phyloP scores from a whole-genome alignment of 2,113 vertebrate genomes.

The Gadus macrocephalus region DNA sequence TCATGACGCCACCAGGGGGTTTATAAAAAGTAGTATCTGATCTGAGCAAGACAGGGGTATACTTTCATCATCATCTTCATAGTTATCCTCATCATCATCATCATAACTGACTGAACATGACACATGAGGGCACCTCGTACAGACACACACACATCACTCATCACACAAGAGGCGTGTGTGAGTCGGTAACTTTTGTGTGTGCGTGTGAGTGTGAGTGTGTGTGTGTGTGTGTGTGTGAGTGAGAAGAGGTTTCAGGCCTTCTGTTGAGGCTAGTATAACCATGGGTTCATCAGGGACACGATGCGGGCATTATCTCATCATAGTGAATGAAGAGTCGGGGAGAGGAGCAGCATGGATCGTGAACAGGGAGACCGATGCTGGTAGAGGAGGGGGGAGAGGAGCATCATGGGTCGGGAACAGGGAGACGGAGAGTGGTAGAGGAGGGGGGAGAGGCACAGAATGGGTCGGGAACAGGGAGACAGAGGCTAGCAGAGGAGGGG shows the following conservation, averaged over 20 bases:
- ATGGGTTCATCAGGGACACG: conserved; percentile 50
- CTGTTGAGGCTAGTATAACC: conserved; percentile 71
- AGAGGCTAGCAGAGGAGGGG: too few species aligned
- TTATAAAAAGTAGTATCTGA: conserved; percentile 40
- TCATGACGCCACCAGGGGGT: conserved; percentile 36
- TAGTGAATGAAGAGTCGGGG: background rate
- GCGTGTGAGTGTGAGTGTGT: conserved; percentile 35
- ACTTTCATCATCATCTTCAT: conserved; percentile 40
- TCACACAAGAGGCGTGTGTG: conserved; percentile 2
- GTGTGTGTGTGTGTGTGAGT: conserved; percentile 59
- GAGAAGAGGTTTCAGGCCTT: conserved; percentile 63
- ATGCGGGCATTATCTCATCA: conserved; percentile 72
- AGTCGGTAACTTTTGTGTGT: conserved; percentile 45
- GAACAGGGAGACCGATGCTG: too few species aligned
- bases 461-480: too few species aligned
- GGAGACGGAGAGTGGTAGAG: too few species aligned
- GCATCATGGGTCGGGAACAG: too few species aligned
- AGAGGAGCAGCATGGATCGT: too few species aligned
- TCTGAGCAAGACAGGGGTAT: conserved; percentile 63
- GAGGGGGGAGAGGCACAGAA: too few species aligned
- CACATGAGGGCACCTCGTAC: conserved; percentile 36
- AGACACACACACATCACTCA: conserved; percentile 31
- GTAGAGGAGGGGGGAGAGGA: too few species aligned
- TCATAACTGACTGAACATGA: conserved; percentile 55
- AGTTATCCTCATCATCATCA: conserved; percentile 61